Conservation (phyloP, 2,888 invertebrate species). For the Tachystola acroxantha region DNA sequence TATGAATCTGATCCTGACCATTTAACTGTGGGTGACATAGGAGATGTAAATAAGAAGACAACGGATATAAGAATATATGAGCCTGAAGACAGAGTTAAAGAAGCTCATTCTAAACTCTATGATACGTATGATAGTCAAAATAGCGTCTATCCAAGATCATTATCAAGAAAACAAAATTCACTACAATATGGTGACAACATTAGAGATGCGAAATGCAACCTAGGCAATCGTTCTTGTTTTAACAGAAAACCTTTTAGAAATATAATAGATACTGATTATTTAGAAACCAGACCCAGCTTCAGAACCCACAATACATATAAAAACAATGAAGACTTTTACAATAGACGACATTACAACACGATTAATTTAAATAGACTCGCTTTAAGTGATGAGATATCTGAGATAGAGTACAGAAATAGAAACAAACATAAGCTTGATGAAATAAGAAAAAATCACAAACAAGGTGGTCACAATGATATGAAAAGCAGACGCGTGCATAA, state of each 20-base stretch:
- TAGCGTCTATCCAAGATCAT: conserved; percentile 1
- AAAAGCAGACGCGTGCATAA: background rate
- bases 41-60: background rate
- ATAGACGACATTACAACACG: background rate
- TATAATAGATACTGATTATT: background rate
- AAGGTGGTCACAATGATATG: conserved; percentile 3
- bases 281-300: background rate
- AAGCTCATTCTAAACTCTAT: conserved; percentile 8
- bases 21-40: background rate
- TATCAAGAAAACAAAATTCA: background rate
- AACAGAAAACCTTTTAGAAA: background rate
- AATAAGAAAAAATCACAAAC: background rate
- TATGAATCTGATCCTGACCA: background rate
- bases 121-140: conserved; percentile 12
- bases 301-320: conserved; percentile 12
- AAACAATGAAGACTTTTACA: conserved; percentile 8
- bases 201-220: background rate
- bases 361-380: background rate
- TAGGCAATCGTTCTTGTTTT: background rate
- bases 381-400: background rate
- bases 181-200: background rate
- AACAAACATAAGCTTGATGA: background rate
- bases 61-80: conserved; percentile 1
- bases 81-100: conserved; percentile 4
- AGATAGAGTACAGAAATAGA: background rate